A percentile compares a stretch with the other conserved stretches of the same genome.
These are phyloP conservation scores for Coelopa frigida DNA, from an alignment of 1,140 invertebrate genomes.

Conservation along the genomic window DNA sequence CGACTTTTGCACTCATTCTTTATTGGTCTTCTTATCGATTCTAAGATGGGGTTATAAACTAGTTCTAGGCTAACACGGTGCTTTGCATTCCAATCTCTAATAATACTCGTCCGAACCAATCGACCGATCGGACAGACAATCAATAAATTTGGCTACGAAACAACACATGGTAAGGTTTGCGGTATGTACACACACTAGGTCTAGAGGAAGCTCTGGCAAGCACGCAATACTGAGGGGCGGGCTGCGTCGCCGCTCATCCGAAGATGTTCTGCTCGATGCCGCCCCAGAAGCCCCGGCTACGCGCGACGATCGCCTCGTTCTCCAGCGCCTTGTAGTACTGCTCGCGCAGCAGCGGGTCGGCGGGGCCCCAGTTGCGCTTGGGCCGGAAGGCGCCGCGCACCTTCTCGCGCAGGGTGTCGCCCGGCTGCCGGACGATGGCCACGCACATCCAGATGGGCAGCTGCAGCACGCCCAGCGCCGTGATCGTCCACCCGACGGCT, in stretches of 20 bases:
- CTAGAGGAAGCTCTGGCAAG: conserved; percentile 3
- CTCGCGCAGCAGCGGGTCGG: conserved; percentile 30
- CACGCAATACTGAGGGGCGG: not conserved
- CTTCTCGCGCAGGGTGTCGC: conserved; percentile 40
- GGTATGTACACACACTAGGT: not conserved
- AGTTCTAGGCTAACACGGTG: no score
- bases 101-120: no score
- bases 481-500: conserved; percentile 52
- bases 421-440: conserved; percentile 45
- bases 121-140: no score
- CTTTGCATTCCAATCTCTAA: no score
- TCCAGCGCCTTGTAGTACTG: conserved; percentile 37
- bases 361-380: conserved; percentile 52
- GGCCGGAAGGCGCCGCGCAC: conserved; percentile 45
- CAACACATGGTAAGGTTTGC: not conserved
- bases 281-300: conserved; percentile 25
- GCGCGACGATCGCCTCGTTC: conserved; percentile 22
- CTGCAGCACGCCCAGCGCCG: conserved; percentile 50
- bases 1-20: not conserved
- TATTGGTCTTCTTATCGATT: not conserved
- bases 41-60: not conserved
- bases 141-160: no score
- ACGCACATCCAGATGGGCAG: conserved; percentile 53
- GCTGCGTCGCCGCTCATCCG: conserved; percentile 12
- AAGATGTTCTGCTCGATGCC: conserved; percentile 34